phyloP scores from a whole-genome alignment of 2,797 vertebrate species.

The Selene dorsalis region DNA sequence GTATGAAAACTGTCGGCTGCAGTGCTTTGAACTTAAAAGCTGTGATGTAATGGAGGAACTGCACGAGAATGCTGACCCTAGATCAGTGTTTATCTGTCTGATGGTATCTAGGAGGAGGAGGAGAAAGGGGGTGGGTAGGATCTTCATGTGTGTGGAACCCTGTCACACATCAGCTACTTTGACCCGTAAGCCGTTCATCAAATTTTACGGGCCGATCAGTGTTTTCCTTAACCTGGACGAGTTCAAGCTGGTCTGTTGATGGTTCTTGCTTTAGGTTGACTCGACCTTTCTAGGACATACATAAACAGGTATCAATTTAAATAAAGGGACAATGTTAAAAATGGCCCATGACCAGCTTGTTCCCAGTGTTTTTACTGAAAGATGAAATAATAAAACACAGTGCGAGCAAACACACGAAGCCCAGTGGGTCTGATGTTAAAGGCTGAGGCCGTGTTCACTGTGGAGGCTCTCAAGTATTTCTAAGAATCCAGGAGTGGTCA shows the following conservation, averaged over 20 bases:
- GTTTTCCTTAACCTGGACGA: conserved; percentile 40
- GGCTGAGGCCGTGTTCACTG: conserved; percentile 24
- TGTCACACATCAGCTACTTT: conserved; percentile 25
- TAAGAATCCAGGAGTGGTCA: conserved; percentile 37
- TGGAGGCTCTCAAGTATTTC: conserved; percentile 38
- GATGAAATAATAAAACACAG: conserved; percentile 35
- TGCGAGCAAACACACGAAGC: conserved; percentile 37
- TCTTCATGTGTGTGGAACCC: conserved; percentile 8
- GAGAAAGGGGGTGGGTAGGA: conserved; percentile 14
- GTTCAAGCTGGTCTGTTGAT: conserved; percentile 32
- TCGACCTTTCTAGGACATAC: conserved; percentile 1
- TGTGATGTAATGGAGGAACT: conserved; percentile 31
- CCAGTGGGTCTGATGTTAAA: conserved; percentile 11
- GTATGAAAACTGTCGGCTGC: background rate
- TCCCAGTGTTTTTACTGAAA: conserved; percentile 20
- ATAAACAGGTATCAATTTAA: conserved; percentile 12
- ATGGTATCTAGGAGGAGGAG: conserved; percentile 34
- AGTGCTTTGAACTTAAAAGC: conserved; percentile 18
- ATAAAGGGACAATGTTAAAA: conserved; percentile 1
- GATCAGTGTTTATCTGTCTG: conserved; percentile 28
- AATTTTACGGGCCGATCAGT: conserved; percentile 53
- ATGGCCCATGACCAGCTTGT: background rate
- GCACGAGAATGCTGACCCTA: conserved; percentile 9
- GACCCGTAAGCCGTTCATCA: conserved; percentile 43
- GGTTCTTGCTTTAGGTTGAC: conserved; percentile 12